Base-by-base conservation (phyloP, 2,797 vertebrate genomes). In the Heteromormyrus szaboi region DNA sequence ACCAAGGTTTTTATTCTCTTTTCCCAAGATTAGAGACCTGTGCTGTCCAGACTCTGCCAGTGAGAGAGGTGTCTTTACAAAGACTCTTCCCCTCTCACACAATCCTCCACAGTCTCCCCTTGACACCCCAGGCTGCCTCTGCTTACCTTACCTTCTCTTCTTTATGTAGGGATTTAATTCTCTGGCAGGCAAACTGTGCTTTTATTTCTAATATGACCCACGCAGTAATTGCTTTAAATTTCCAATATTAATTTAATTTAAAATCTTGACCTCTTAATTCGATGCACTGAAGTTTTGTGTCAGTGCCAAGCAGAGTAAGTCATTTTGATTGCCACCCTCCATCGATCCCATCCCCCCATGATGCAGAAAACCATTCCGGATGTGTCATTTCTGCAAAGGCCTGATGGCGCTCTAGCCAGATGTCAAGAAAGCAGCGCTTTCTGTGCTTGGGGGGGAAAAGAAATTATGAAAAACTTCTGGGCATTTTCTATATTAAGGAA, bases 401-500 rank as follows among this genome's bases (percentile, higher is more conserved):
- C 53, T 33, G 41, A 48, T 4, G 29, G 25, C 5, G 5, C 51
- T 65, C 14, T 11, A 11, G 56, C 46, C 88, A 85, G 79, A 29
- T n/a, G 22, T 84, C 88, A 62, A 25, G 44, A 46, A 88, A 83
- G 8, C 17, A 17, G n/a, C 1, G 0, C 25, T 12, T 59, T 46
- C 41, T 7, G 1, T 51, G 59, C 44, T 65, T 22, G 19, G 9
- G 51, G 50, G 65, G 41, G 41, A 41, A 17, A 53, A 86, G 33
- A 29, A 12, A 54, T 6, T 17, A 72, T 22, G 59, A 65, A 72
- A 87, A 88, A 85, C 79, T 56, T 88, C 56, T 9, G 65, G 81
- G 56, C 56, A 29, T 56, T 88, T 86, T 54, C 56, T 85, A 53
- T 76, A 81, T 84, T 88, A 89, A 88, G 83, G 81, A 83, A 88